Percentiles rank a stretch among this genome's conserved stretches.
phyloP scores from a whole-genome alignment of 1,140 invertebrate genomes.

The Drosophila parvula region DNA sequence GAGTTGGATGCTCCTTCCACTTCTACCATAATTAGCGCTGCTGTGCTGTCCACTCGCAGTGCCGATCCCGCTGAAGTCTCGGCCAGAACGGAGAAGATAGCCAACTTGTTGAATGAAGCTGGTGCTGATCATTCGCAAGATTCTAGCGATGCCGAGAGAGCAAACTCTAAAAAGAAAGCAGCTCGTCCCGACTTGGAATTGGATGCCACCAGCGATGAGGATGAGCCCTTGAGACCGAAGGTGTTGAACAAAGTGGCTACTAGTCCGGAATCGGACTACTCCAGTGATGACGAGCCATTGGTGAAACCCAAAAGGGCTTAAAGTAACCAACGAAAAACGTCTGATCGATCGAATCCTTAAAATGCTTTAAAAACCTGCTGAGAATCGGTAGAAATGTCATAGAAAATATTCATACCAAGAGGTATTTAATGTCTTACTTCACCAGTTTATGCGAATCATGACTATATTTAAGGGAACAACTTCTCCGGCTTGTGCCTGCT shows the following conservation, averaged over 20 bases:
- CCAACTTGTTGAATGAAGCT: slow-evolving; percentile 3
- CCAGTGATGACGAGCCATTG: slow-evolving; percentile 24
- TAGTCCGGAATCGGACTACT: slow-evolving; percentile 9
- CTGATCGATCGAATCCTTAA: not conserved
- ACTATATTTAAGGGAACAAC: not conserved
- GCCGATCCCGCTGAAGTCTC: not conserved
- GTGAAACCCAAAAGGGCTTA: slow-evolving; percentile 21
- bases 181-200: not conserved
- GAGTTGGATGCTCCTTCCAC: slow-evolving; percentile 61
- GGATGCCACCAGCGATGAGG: slow-evolving; percentile 4
- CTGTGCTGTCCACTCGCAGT: slow-evolving; percentile 50
- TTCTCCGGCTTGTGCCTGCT: slow-evolving; percentile 2
- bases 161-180: not conserved
- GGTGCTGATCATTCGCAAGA: not conserved
- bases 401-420: not conserved
- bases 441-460: not conserved
- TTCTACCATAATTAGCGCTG: slow-evolving; percentile 53
- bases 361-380: not conserved
- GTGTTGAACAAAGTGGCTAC: not conserved
- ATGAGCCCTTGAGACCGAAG: not conserved
- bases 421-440: not conserved
- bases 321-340: not conserved
- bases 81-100: slow-evolving; percentile 30
- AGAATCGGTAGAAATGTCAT: too few species aligned
- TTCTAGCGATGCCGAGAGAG: not conserved